Percentiles rank a stretch among this genome's conserved stretches.
Evolutionary conservation across 2,888 invertebrate genomes (phyloP).

Genomic region (Meandrusa payeni): DNA sequence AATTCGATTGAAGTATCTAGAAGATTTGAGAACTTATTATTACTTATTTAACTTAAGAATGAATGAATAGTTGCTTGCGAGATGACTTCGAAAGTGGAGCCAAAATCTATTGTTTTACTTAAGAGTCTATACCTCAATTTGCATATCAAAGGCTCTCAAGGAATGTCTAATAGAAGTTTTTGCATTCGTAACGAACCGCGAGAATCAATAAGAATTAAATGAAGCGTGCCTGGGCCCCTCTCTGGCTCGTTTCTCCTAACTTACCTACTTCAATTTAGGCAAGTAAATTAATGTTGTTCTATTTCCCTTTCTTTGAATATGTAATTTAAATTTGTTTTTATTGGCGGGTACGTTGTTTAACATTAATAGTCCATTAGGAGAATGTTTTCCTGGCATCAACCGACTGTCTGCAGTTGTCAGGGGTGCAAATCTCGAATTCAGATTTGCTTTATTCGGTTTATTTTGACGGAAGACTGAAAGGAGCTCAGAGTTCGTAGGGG

Average conservation of each 20-base stretch:
- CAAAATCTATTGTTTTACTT: conserved; percentile 67
- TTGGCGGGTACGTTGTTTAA: not conserved
- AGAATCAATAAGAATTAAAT: conserved; percentile 62
- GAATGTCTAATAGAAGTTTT: conserved; percentile 67
- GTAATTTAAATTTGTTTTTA: conserved; percentile 17
- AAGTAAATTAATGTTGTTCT: conserved; percentile 24
- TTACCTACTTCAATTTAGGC: conserved; percentile 27
- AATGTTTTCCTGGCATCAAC: too few relatives aligned
- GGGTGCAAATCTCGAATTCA: too few relatives aligned
- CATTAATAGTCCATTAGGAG: too few relatives aligned
- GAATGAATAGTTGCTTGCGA: conserved; percentile 18
- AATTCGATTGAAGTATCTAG: too few relatives aligned
- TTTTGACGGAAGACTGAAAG: too few relatives aligned
- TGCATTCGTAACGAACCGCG: conserved; percentile 67
- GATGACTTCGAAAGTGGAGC: conserved; percentile 22
- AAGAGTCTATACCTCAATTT: conserved; percentile 51
- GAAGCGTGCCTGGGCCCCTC: conserved; percentile 41
- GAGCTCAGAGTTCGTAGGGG: too few relatives aligned
- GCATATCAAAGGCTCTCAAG: conserved; percentile 62
- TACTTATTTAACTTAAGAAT: conserved; percentile 2
- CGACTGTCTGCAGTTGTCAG: too few relatives aligned
- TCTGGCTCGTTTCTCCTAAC: conserved; percentile 21
- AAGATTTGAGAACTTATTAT: too few relatives aligned
- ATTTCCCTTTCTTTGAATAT: conserved; percentile 19
- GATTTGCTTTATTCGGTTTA: too few relatives aligned